Percentiles rank a stretch among this genome's conserved stretches.
These are phyloP conservation scores for Cremastinae sp. DNA, from an alignment of 2,888 invertebrate species.

Conservation along the genomic window DNA sequence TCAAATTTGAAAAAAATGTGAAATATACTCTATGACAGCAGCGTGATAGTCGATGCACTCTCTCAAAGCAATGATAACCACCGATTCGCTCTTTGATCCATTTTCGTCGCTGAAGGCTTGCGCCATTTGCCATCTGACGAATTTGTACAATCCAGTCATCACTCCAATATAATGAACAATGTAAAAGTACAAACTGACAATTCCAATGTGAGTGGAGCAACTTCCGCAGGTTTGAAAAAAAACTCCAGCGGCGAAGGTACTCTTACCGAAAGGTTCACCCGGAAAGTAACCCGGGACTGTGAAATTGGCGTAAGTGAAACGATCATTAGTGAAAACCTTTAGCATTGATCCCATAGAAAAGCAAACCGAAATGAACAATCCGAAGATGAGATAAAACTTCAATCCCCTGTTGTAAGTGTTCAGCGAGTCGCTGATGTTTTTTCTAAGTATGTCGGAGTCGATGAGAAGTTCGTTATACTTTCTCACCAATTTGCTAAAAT, in stretches of 20 bases:
- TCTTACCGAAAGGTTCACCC: slow-evolving; percentile 57
- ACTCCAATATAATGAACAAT: slow-evolving; percentile 64
- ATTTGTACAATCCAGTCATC: slow-evolving; percentile 66
- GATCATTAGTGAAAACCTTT: slow-evolving; percentile 38
- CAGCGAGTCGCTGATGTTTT: slow-evolving; percentile 39
- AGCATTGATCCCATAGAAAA: slow-evolving; percentile 61
- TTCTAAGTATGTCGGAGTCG: slow-evolving; percentile 49
- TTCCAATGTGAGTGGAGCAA: slow-evolving; percentile 54
- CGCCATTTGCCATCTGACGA: slow-evolving; percentile 54
- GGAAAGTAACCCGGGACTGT: slow-evolving; percentile 59
- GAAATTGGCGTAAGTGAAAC: slow-evolving; percentile 65
- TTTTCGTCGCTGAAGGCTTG: slow-evolving; percentile 14
- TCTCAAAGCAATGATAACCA: slow-evolving; percentile 38
- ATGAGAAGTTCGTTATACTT: slow-evolving; percentile 61
- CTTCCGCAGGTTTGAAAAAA: slow-evolving; percentile 48
- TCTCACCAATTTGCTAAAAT: slow-evolving; percentile 58
- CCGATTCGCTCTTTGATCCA: slow-evolving; percentile 7
- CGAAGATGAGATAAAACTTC: slow-evolving; percentile 58
- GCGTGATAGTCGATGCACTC: slow-evolving; percentile 59
- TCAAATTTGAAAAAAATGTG: neutral
- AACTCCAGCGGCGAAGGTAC: slow-evolving; percentile 56
- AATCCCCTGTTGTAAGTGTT: slow-evolving; percentile 60
- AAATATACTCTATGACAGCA: slow-evolving; percentile 39
- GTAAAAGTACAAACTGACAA: slow-evolving; percentile 66
- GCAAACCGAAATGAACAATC: slow-evolving; percentile 16